These are phyloP conservation scores for Picathartes gymnocephalus DNA, from an alignment of 2,113 vertebrate species.

Conservation along the genomic window DNA sequence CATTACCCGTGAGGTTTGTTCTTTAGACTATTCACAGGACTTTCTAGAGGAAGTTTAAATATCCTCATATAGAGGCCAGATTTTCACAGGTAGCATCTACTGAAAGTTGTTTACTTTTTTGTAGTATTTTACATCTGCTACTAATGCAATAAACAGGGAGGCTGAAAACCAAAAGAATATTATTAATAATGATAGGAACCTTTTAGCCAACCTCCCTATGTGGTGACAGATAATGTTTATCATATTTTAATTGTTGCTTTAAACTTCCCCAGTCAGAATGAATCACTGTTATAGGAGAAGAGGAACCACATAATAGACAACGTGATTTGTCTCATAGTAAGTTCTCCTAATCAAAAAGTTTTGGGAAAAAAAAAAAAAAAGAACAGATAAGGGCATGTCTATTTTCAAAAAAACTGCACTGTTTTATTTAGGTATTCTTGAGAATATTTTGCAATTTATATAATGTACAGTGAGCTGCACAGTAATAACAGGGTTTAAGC, in stretches of 20 bases:
- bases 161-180: constrained; percentile 29
- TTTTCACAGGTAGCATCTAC: neutral
- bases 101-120: neutral
- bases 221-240: constrained; percentile 58
- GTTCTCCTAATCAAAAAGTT: neutral
- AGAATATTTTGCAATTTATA: neutral
- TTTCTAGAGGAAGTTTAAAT: neutral
- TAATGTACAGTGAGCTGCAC: neutral
- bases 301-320: neutral
- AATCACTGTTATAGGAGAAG: constrained; percentile 35
- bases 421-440: neutral
- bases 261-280: constrained; percentile 50
- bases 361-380: neutral
- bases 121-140: neutral
- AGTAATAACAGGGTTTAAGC: constrained; percentile 11
- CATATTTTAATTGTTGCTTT: constrained; percentile 64
- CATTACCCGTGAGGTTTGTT: neutral
- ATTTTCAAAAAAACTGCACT: neutral
- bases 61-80: neutral
- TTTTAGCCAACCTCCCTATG: constrained; percentile 52
- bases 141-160: constrained; percentile 17
- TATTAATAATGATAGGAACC: constrained; percentile 62
- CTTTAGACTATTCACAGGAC: neutral
- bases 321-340: neutral
- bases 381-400: neutral